Percentiles rank a stretch among this genome's conserved stretches.
Evolutionary conservation across 2,113 vertebrate genomes (phyloP).

Genomic region (Eubucco bourcierii): DNA sequence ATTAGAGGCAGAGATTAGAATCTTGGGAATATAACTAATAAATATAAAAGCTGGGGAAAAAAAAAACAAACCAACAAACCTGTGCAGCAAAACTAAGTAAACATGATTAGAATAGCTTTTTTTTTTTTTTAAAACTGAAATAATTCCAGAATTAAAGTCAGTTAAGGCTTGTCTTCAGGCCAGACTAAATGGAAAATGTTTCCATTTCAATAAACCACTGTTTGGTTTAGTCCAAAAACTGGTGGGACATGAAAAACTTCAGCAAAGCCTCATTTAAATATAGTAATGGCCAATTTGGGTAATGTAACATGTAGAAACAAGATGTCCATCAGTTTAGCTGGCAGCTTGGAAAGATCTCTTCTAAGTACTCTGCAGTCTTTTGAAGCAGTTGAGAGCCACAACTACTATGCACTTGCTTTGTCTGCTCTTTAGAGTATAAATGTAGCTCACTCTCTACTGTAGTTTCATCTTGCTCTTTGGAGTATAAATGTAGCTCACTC

Average conservation of each 20-base stretch:
- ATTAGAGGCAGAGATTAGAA: background rate
- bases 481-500: background rate
- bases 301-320: slow-evolving; percentile 53
- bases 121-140: background rate
- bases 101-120: background rate
- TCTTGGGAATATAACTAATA: background rate
- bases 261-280: slow-evolving; percentile 62
- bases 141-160: slow-evolving; percentile 1
- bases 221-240: slow-evolving; percentile 54
- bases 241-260: slow-evolving; percentile 53
- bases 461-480: background rate
- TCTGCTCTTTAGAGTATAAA: slow-evolving; percentile 20
- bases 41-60: slow-evolving; percentile 52
- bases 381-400: slow-evolving; percentile 39
- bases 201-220: slow-evolving; percentile 35
- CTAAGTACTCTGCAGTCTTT: slow-evolving; percentile 20
- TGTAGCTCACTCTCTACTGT: background rate
- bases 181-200: slow-evolving; percentile 39
- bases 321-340: slow-evolving; percentile 44
- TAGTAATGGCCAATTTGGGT: slow-evolving; percentile 58
- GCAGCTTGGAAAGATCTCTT: slow-evolving; percentile 56
- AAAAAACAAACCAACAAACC: background rate
- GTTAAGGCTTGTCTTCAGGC: slow-evolving; percentile 17
- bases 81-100: background rate
- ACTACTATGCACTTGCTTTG: background rate